phyloP scores from a whole-genome alignment of 2,888 invertebrate genomes.

The Notodonta dromedarius region DNA sequence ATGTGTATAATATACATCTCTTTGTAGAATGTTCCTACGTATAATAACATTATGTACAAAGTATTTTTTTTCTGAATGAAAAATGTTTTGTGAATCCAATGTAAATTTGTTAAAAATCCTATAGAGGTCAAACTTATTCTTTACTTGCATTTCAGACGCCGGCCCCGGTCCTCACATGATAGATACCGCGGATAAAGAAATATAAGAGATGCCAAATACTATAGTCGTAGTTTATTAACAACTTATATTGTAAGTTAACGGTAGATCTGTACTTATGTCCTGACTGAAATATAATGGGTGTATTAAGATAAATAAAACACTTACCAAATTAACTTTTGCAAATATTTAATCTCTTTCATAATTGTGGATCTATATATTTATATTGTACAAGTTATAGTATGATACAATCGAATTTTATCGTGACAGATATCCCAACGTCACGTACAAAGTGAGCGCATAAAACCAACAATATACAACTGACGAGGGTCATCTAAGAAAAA shows the following conservation, averaged over 20 bases:
- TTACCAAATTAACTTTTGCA: slow-evolving; percentile 80
- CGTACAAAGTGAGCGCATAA: slow-evolving; percentile 57
- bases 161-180: slow-evolving; percentile 86
- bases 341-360: slow-evolving; percentile 85
- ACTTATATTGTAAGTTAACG: slow-evolving; percentile 46
- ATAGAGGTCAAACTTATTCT: too few relatives aligned
- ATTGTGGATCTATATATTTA: slow-evolving; percentile 85
- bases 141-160: slow-evolving; percentile 58
- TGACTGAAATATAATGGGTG: slow-evolving; percentile 52
- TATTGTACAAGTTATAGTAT: slow-evolving; percentile 82
- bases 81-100: too few relatives aligned
- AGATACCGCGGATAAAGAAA: slow-evolving; percentile 44
- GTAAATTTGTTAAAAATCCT: too few relatives aligned
- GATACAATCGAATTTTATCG: slow-evolving; percentile 77
- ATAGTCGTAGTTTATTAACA: slow-evolving; percentile 49
- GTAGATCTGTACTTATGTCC: slow-evolving; percentile 28
- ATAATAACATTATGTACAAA: too few relatives aligned
- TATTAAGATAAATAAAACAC: slow-evolving; percentile 66
- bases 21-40: too few relatives aligned
- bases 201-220: slow-evolving; percentile 55
- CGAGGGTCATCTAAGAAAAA: slow-evolving; percentile 60
- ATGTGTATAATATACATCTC: too few relatives aligned
- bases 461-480: slow-evolving; percentile 67
- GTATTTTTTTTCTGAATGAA: too few relatives aligned
- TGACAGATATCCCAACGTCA: slow-evolving; percentile 65